Conservation (phyloP, 2,888 invertebrate species). For the Acrobasis repandana region DNA sequence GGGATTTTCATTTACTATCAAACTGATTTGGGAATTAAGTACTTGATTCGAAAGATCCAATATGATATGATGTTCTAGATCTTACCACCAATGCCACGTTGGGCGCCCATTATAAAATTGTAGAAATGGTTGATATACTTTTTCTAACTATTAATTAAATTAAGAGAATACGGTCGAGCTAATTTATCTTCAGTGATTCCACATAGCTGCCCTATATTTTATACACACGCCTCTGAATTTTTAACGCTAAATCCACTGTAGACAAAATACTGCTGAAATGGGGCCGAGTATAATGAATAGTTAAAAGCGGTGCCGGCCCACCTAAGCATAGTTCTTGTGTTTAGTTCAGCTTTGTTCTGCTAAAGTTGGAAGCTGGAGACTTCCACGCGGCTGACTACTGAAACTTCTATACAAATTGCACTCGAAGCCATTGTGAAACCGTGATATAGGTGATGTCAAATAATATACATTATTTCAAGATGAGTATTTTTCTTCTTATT, state of each 20-base stretch:
- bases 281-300: constrained; percentile 20
- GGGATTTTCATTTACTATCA: too few species aligned
- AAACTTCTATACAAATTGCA: neutral
- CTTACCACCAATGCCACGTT: too few species aligned
- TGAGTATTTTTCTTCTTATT: too few species aligned
- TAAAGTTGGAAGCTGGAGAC: constrained; percentile 9
- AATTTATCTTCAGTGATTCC: too few species aligned
- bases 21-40: too few species aligned
- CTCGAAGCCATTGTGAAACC: neutral
- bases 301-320: constrained; percentile 14
- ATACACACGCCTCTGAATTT: neutral
- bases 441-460: neutral
- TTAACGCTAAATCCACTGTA: neutral
- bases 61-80: too few species aligned
- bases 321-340: constrained; percentile 2
- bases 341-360: constrained; percentile 17
- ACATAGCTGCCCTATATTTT: neutral
- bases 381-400: neutral
- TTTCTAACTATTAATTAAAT: too few species aligned
- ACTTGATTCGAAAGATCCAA: too few species aligned
- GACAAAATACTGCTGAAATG: constrained; percentile 3
- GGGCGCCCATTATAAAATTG: too few species aligned
- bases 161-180: too few species aligned
- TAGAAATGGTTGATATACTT: too few species aligned
- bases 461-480: too few species aligned